A percentile compares a stretch with the other conserved stretches of the same genome.
These are phyloP conservation scores for Dendrolimus houi DNA, from an alignment of 2,888 invertebrate genomes.

Conservation along the genomic window DNA sequence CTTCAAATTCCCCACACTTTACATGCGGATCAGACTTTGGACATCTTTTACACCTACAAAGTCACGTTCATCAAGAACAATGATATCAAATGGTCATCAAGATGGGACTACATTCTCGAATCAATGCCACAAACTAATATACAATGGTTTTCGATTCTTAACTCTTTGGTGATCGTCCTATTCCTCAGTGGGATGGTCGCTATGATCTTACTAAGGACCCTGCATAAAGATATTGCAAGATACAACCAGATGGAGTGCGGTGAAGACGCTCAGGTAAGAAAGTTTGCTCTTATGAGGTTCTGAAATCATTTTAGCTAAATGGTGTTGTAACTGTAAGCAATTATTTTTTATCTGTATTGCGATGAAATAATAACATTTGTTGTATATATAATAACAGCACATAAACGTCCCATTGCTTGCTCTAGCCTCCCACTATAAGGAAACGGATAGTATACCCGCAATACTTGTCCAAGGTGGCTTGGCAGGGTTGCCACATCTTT, in stretches of 20 bases:
- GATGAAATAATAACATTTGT: no score
- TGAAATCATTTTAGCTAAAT: no score
- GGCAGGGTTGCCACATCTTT: no score
- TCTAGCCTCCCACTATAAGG: no score
- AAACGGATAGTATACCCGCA: no score
- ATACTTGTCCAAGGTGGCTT: no score
- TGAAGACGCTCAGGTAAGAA: conserved; percentile 92
- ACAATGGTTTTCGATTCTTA: conserved; percentile 99
- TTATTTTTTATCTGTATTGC: no score
- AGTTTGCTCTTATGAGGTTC: no score
- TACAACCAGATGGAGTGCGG: conserved; percentile 97
- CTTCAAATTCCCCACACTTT: conserved; percentile 82
- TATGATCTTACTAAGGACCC: conserved; percentile 97
- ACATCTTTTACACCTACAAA: conserved; percentile 91
- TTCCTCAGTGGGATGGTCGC: conserved; percentile 99
- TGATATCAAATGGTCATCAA: conserved; percentile 96
- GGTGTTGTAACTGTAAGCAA: no score
- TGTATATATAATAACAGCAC: no score
- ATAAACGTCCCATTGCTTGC: no score
- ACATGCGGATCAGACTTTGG: conserved; percentile 65
- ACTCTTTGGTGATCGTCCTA: conserved; percentile 96
- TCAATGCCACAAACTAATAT: conserved; percentile 99
- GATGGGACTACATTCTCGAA: conserved; percentile 99
- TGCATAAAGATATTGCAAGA: conserved; percentile 98
- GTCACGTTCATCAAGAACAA: conserved; percentile 88